Base-by-base conservation (phyloP, 2,888 invertebrate species). In the Eristalinus sepulchralis region DNA sequence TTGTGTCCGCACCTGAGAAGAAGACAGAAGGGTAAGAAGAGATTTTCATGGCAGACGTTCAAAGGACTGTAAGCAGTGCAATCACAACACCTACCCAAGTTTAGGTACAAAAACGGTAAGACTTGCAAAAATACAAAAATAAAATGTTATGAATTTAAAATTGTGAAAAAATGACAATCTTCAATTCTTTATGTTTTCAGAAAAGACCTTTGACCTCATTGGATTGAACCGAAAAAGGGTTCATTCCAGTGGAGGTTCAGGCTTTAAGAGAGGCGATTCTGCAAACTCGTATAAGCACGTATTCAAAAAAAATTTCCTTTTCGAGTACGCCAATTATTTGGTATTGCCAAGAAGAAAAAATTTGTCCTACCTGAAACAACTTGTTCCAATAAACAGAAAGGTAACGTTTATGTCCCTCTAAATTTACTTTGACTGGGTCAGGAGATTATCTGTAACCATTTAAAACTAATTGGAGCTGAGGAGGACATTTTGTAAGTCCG, bases 61-160 rank as follows among this genome's bases (percentile, higher is more conserved):
- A 1, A n/a, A 8, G 6, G 47, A 47, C 47, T 47, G 47, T 5
- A 72, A 68, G 24, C 60, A 34, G 22, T n/a, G n/a, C 13, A 39
- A 31, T 2, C 20, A 27, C 31, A 34, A 64, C 89, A 91, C 91
- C 95, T 95, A 97, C 97, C 97, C 94, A 97, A 93, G 92, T 96
- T 96, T 94, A 96, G 96, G 94, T 97, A 97, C 91, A 97, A 95
- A 94, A 97, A 97, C 93, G 97, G 94, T 95, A 97, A 97, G 94
- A 96, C 97, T 97, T 96, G 95, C 92, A 95, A 95, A 92, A 93
- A 91, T 91, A 91, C 36, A 62, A 78, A 64, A 67, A 17, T 66
- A 11, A 60, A 75, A 70, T 33, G 20, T 64, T 53, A 62, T 20
- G 83, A 71, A 63, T 63, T 60, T 66, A 13, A 70, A 17, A 55